phyloP scores from a whole-genome alignment of 2,888 invertebrate genomes.

The Drosophila merina region DNA sequence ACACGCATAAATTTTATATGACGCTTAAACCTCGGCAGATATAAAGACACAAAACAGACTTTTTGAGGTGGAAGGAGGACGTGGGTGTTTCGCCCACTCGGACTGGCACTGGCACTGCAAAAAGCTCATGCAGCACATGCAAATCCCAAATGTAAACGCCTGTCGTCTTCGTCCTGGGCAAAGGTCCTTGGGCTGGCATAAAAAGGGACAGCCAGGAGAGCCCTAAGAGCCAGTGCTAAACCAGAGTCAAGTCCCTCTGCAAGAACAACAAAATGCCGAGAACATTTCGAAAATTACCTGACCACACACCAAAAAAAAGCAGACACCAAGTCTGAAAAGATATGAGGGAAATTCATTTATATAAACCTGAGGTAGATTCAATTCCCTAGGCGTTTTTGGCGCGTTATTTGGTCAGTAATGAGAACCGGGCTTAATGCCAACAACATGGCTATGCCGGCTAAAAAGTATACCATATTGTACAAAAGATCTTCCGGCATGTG shows the following conservation, averaged over 20 bases:
- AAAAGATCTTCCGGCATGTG: slow-evolving; percentile 37
- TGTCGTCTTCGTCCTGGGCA: slow-evolving; percentile 49
- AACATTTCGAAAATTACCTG: slow-evolving; percentile 75
- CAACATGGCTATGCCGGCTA: slow-evolving; percentile 16
- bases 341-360: slow-evolving; percentile 17
- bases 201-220: slow-evolving; percentile 58
- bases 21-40: slow-evolving; percentile 72
- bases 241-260: slow-evolving; percentile 60
- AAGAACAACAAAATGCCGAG: slow-evolving; percentile 32
- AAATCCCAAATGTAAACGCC: slow-evolving; percentile 76
- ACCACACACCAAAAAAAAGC: slow-evolving; percentile 28
- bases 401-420: slow-evolving; percentile 44
- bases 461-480: slow-evolving; percentile 38
- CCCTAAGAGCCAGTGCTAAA: slow-evolving; percentile 62
- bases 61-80: not conserved
- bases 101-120: slow-evolving; percentile 16
- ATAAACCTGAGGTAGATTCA: slow-evolving; percentile 50
- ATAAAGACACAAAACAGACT: slow-evolving; percentile 43
- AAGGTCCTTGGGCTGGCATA: slow-evolving; percentile 37
- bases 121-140: slow-evolving; percentile 65
- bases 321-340: slow-evolving; percentile 1
- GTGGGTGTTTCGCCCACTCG: not conserved
- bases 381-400: slow-evolving; percentile 53
- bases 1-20: slow-evolving; percentile 76
- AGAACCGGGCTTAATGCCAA: slow-evolving; percentile 46